Evolutionary conservation across 2,113 vertebrate genomes (phyloP).

Genomic region (Pangasianodon hypophthalmus): DNA sequence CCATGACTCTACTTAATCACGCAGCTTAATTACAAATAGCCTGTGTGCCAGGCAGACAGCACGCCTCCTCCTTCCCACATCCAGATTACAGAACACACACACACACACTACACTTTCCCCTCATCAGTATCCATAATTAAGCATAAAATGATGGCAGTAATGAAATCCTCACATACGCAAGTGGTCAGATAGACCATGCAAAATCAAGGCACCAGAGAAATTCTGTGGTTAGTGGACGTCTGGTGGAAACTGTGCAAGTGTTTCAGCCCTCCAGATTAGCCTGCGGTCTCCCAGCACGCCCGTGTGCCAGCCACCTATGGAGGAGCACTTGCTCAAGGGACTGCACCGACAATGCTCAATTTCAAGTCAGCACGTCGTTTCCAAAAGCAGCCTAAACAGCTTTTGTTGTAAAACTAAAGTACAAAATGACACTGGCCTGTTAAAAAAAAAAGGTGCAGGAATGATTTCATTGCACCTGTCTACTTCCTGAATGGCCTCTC

Average conservation of each 20-base stretch:
- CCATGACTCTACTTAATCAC: constrained; percentile 48
- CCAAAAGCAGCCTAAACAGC: neutral
- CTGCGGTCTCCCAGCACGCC: neutral
- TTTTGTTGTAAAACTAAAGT: neutral
- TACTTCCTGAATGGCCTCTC: neutral
- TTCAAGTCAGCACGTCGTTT: neutral
- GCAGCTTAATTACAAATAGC: constrained; percentile 56
- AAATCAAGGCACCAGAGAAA: constrained; percentile 30
- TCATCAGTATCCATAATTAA: constrained; percentile 41
- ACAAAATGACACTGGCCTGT: neutral
- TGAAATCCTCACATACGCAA: constrained; percentile 10
- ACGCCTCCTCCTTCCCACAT: constrained; percentile 12
- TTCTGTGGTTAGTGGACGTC: neutral
- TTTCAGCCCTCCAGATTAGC: neutral
- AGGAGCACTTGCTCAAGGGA: neutral
- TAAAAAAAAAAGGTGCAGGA: neutral
- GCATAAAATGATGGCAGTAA: constrained; percentile 41
- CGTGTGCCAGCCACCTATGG: neutral
- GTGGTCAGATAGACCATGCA: constrained; percentile 2
- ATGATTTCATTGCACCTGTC: neutral
- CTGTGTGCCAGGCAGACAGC: constrained; percentile 23
- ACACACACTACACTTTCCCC: neutral
- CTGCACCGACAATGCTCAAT: neutral
- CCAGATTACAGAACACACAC: constrained; percentile 24
- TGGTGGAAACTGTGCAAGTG: neutral